phyloP scores from a whole-genome alignment of 2,113 vertebrate genomes.

The Oryzias javanicus region DNA sequence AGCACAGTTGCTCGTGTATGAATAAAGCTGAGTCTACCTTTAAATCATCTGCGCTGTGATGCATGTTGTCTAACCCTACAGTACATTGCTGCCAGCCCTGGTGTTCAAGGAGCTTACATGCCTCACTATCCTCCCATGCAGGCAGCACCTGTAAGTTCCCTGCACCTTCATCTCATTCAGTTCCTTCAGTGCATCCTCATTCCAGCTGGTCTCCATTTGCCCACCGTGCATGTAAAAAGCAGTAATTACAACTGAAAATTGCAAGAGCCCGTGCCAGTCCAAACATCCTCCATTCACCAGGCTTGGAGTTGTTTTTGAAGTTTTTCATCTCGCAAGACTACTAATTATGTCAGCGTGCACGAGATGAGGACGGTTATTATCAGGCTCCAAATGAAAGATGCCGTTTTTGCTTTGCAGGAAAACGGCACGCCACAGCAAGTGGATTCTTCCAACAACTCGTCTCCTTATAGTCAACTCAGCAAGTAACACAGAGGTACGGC shows the following conservation, averaged over 20 bases:
- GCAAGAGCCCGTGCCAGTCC: neutral
- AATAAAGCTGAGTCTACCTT: no score
- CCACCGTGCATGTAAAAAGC: conserved; percentile 9
- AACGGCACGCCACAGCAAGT: conserved; percentile 90
- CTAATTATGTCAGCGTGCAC: conserved; percentile 46
- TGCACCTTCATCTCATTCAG: neutral
- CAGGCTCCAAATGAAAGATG: conserved; percentile 30
- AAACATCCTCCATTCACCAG: conserved; percentile 17
- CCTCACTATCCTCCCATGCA: conserved; percentile 93
- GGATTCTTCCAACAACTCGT: conserved; percentile 94
- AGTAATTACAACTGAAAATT: conserved; percentile 28
- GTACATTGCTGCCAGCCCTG: conserved; percentile 94
- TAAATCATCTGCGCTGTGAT: no score
- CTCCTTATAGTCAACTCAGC: conserved; percentile 95
- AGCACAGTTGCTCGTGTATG: no score
- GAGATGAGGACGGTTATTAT: conserved; percentile 36
- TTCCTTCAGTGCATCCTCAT: conserved; percentile 3
- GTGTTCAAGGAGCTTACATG: conserved; percentile 96
- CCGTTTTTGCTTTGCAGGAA: conserved; percentile 80
- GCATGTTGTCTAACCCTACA: conserved; percentile 51
- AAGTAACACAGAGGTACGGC: conserved; percentile 87
- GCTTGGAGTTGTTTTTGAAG: conserved; percentile 26
- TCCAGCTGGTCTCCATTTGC: conserved; percentile 8
- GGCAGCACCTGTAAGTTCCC: conserved; percentile 83
- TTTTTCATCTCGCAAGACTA: conserved; percentile 25